These are phyloP conservation scores for Octomys mimax DNA, from an alignment of 2,797 vertebrate species.

Conservation along the genomic window DNA sequence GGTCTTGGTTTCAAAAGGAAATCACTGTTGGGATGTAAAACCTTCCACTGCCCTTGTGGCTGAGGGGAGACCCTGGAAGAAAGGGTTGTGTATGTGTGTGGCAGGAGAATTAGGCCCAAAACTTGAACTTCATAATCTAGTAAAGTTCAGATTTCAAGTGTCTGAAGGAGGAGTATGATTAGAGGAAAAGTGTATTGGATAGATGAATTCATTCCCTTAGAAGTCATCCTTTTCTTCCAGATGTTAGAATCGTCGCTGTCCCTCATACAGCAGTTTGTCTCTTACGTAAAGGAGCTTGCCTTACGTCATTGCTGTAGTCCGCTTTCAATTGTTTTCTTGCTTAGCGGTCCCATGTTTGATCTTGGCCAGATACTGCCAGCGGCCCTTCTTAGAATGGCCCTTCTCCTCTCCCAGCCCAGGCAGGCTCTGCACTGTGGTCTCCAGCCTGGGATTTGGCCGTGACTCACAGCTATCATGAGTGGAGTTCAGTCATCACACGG, in stretches of 20 bases:
- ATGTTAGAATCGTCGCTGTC: neutral
- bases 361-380: neutral
- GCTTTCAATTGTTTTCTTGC: conserved; percentile 3
- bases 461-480: neutral
- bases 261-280: neutral
- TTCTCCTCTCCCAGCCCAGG: neutral
- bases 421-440: neutral
- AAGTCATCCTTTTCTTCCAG: neutral
- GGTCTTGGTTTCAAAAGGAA: neutral
- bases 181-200: neutral
- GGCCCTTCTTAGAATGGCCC: neutral
- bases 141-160: neutral
- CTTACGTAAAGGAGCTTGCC: neutral
- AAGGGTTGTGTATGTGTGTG: neutral
- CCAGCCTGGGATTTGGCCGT: neutral
- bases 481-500: neutral
- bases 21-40: neutral
- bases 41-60: neutral
- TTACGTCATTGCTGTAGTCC: neutral
- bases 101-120: neutral
- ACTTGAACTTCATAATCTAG: neutral
- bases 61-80: neutral
- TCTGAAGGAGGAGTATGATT: neutral
- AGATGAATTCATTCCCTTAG: neutral
- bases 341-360: neutral